phyloP scores from a whole-genome alignment of 2,113 vertebrate species.

The Elephas maximus region DNA sequence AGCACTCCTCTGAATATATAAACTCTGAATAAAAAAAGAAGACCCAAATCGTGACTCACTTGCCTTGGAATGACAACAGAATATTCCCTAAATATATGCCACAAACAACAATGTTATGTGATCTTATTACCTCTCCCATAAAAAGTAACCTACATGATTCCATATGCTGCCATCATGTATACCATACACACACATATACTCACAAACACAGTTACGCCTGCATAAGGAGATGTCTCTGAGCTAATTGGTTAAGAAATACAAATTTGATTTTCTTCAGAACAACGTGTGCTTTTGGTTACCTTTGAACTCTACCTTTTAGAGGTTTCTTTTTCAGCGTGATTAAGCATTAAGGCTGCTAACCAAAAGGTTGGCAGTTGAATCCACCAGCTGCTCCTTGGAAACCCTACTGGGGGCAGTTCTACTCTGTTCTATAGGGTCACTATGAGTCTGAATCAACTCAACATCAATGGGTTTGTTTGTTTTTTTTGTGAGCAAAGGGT shows the following conservation, averaged over 20 bases:
- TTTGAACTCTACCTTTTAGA: background rate
- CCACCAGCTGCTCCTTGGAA: too few species aligned
- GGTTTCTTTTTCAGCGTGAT: too few species aligned
- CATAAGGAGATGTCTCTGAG: background rate
- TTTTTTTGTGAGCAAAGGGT: background rate
- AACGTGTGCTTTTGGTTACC: background rate
- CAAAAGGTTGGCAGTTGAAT: too few species aligned
- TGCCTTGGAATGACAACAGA: conserved; percentile 78
- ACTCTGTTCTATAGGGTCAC: too few species aligned
- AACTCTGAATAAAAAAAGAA: conserved; percentile 7
- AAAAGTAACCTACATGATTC: conserved; percentile 82
- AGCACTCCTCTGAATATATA: conserved; percentile 83
- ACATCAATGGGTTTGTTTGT: too few species aligned
- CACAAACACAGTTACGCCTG: conserved; percentile 51
- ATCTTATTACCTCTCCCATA: conserved; percentile 83
- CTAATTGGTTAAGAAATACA: background rate
- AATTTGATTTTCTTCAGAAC: background rate
- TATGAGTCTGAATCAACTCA: too few species aligned
- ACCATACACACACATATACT: conserved; percentile 46
- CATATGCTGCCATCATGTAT: conserved; percentile 74
- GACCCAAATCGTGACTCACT: conserved; percentile 81
- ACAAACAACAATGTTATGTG: conserved; percentile 76
- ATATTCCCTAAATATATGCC: conserved; percentile 80
- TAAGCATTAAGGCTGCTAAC: too few species aligned
- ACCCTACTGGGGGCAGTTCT: too few species aligned